These are phyloP conservation scores for Amazona guildingii DNA, from an alignment of 2,113 vertebrate genomes.

Conservation along the genomic window DNA sequence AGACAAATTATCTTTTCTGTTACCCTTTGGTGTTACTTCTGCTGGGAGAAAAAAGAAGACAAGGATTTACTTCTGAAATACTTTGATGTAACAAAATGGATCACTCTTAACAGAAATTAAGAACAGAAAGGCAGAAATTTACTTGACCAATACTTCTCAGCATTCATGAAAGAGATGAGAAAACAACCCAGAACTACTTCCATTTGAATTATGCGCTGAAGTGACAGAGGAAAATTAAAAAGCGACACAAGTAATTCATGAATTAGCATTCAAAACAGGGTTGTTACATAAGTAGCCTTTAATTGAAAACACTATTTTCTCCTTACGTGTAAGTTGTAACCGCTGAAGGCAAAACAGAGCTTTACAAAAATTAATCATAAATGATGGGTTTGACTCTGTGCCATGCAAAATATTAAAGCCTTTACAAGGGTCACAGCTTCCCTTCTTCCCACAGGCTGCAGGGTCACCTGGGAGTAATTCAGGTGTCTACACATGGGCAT, in stretches of 20 bases:
- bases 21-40: slow-evolving; percentile 3
- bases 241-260: background rate
- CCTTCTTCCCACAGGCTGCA: background rate
- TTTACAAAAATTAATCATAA: background rate
- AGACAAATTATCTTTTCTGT: slow-evolving; percentile 47
- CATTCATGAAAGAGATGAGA: slow-evolving; percentile 3
- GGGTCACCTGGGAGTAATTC: background rate
- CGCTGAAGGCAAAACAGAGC: background rate
- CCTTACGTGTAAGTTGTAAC: background rate
- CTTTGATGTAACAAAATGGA: slow-evolving; percentile 20
- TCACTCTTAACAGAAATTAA: slow-evolving; percentile 18
- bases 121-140: background rate
- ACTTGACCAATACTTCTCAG: slow-evolving; percentile 10
- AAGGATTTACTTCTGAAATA: background rate
- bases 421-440: background rate
- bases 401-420: background rate
- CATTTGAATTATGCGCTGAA: slow-evolving; percentile 33
- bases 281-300: slow-evolving; percentile 37
- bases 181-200: background rate
- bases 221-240: slow-evolving; percentile 24
- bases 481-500: accelerated
- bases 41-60: background rate
- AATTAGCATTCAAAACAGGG: slow-evolving; percentile 59
- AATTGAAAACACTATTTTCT: slow-evolving; percentile 52
- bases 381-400: background rate